Evolutionary conservation across 1,140 invertebrate genomes (phyloP), one percentile per base, ranked within the genome.

Genomic region (Pseudobourletiella spinata): DNA sequence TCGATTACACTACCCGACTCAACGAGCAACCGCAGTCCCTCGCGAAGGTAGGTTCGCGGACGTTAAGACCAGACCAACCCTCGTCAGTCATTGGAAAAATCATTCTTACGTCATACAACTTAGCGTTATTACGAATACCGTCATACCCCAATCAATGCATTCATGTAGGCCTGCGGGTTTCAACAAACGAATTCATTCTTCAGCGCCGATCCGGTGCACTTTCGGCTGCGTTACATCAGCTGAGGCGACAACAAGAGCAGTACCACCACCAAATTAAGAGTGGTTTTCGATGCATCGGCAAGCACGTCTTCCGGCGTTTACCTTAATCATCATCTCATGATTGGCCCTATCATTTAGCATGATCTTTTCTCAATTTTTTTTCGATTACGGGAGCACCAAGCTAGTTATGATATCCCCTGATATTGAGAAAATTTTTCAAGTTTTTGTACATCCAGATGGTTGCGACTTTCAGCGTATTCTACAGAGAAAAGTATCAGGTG

Each of bases 341-440:
- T 68, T 15, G 76, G 71, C n/a, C 73, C 59, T 71, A 71, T 29
- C 69, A 57, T 70, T 66, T 73, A 69, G 63, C 72, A 56, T 50
- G 74, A 79, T 59, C 43, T 79, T 24, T 63, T 73, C 35, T 64
- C 64, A 35, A 69, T 76, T 35, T 35, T 79, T 16, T 60, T 78
- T 28, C 68, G 75, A 55, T 78, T 75, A 70, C 54, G 77, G 56
- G 60, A 64, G 46, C 69, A 75, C 62, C 61, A 51, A n/a, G n/a
- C n/a, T n/a, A 24, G 59, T 73, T 39, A 73, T 72, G 22, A 62
- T 80, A 1, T 62, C 68, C 11, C 64, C 67, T 20, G 72, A 73
- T 44, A 71, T 73, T 48, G 60, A 18, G 28, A 69, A 74, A 62
- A 73, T 72, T 54, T 57, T 69, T 3, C 48, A 62, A 30, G 32